Evolutionary conservation across 2,113 vertebrate species (phyloP).

Genomic region (Siphamia tubifer): DNA sequence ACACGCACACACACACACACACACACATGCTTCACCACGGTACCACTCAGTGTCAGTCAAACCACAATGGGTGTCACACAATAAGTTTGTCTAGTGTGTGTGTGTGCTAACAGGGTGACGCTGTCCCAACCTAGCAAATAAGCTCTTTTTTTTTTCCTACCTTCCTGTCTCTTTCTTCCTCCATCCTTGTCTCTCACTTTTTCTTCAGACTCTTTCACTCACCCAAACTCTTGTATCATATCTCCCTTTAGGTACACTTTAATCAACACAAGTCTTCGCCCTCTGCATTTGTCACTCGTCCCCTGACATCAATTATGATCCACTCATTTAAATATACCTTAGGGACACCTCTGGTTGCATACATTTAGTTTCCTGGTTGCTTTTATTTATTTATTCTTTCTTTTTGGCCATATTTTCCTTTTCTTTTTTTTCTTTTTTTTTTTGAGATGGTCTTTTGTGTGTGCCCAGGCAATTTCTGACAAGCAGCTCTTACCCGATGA

Average conservation of each 20-base stretch:
- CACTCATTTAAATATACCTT: constrained; percentile 39
- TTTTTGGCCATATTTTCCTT: too few relatives aligned
- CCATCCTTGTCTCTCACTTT: neutral
- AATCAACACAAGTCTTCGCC: constrained; percentile 44
- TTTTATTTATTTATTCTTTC: neutral
- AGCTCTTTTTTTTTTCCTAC: constrained; percentile 27
- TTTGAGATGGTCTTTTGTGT: neutral
- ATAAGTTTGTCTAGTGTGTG: constrained; percentile 29
- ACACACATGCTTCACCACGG: constrained; percentile 33
- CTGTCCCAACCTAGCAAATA: constrained; percentile 28
- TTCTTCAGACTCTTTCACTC: neutral
- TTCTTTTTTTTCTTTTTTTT: too few relatives aligned
- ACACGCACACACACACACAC: constrained; percentile 23
- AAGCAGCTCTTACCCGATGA: constrained; percentile 15
- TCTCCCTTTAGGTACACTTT: constrained; percentile 8
- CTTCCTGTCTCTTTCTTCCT: neutral
- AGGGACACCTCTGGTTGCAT: constrained; percentile 24
- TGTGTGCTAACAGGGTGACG: constrained; percentile 49
- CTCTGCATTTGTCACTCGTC: constrained; percentile 31
- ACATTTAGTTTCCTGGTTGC: neutral
- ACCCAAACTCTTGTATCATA: constrained; percentile 6
- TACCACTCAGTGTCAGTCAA: constrained; percentile 75
- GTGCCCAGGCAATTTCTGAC: constrained; percentile 29
- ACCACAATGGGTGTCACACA: constrained; percentile 71
- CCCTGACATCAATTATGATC: constrained; percentile 43